Base-by-base conservation (phyloP, 1,140 invertebrate genomes). In the Hyphantria cunea region DNA sequence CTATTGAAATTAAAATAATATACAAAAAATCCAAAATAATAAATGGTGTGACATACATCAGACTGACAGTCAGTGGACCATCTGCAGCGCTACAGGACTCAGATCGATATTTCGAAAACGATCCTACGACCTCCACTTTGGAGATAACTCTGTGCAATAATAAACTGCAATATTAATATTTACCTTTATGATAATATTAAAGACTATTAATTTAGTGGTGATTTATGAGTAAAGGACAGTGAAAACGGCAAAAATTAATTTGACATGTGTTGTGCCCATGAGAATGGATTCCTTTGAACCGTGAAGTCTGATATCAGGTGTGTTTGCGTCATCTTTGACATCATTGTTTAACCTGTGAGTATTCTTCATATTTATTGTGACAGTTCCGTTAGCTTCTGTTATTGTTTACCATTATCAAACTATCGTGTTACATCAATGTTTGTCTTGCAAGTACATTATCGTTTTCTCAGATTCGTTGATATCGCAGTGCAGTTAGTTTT, bases 211-310 rank as follows among this genome's bases (percentile, higher is more conserved):
- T 67, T 47, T 72, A 72, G 70, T 72, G 63, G 54, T 72, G 50
- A 68, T 64, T 47, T 51, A 69, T 72, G 51, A 66, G 33, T 68
- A 68, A 65, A 59, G 58, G 32, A 75, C 66, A 71, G 74, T 68
- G 58, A 14, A 51, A 68, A 76, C 65, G 58, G 68, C 66, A 72
- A 70, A 51, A 63, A 68, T 75, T 77, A 49, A 53, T 65, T 61
- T 69, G 70, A 66, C 65, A 67, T 74, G 74, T 78, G 78, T 45
- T 73, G 76, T 84, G 83, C 72, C 48, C 56, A 71, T 76, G 69
- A 82, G 56, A 82, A 85, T 88, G 85, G 83, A 86, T 88, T 83
- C 77, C 72, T 70, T 82, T 62, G 66, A 25, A 74, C 78, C 78
- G 76, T 25, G 17, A 25, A 82, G 66, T 79, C 13, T 67, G 15